Evolutionary conservation across 1,140 invertebrate genomes (phyloP).

Genomic region (Ceratina australensis): DNA sequence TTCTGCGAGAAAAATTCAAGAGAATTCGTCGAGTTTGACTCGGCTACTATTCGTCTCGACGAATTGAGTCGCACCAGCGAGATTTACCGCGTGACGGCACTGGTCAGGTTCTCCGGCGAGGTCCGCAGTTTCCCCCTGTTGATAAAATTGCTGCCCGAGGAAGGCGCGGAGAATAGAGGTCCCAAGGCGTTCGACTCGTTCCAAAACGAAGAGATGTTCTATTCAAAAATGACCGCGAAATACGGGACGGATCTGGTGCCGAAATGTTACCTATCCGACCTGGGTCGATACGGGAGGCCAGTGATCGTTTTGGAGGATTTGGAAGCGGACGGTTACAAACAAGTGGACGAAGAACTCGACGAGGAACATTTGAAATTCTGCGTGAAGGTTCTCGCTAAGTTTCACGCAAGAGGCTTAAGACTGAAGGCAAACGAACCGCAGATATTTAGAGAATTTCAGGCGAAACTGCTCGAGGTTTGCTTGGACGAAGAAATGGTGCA

Average conservation of each 20-base stretch:
- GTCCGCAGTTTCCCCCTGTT: constrained; percentile 61
- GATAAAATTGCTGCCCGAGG: constrained; percentile 65
- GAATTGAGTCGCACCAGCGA: constrained; percentile 16
- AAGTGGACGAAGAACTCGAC: constrained; percentile 36
- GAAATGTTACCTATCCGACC: constrained; percentile 69
- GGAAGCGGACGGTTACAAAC: constrained; percentile 56
- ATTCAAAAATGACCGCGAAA: constrained; percentile 64
- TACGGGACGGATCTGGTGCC: constrained; percentile 60
- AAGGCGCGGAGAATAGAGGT: not conserved
- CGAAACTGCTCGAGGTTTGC: constrained; percentile 55
- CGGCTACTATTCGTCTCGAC: constrained; percentile 41
- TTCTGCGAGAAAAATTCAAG: constrained; percentile 74
- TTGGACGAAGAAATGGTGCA: constrained; percentile 32
- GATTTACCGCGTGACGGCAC: constrained; percentile 55
- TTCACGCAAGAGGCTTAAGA: constrained; percentile 68
- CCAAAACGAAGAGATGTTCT: constrained; percentile 74
- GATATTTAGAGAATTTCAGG: constrained; percentile 64
- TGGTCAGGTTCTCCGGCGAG: constrained; percentile 70
- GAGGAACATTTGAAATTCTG: constrained; percentile 65
- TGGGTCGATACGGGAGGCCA: constrained; percentile 70
- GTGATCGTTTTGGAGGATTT: constrained; percentile 73
- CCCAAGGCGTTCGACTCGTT: constrained; percentile 56
- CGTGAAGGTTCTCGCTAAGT: constrained; percentile 60
- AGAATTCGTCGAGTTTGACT: constrained; percentile 74
- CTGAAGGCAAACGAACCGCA: constrained; percentile 55